These are phyloP conservation scores for Gadopsis marmoratus DNA, from an alignment of 2,797 vertebrate genomes.

Conservation along the genomic window DNA sequence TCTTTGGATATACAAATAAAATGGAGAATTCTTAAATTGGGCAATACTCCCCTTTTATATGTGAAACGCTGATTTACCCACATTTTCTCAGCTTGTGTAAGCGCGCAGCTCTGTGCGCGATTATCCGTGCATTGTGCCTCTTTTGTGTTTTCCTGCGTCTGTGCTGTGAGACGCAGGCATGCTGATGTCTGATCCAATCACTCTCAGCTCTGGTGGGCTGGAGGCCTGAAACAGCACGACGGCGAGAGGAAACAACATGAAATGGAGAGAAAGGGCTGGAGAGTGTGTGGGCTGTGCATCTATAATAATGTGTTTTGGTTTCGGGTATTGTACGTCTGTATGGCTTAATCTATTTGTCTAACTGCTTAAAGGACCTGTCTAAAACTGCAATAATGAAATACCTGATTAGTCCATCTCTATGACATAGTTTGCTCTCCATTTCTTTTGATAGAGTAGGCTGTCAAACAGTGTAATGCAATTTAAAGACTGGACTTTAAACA, in stretches of 20 bases:
- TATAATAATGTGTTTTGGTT: conserved; percentile 39
- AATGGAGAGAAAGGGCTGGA: conserved; percentile 25
- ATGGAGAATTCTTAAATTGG: conserved; percentile 16
- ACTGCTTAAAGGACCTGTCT: conserved; percentile 16
- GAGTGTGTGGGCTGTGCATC: conserved; percentile 53
- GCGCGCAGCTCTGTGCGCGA: conserved; percentile 12
- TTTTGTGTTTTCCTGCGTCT: conserved; percentile 56
- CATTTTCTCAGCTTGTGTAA: conserved; percentile 23
- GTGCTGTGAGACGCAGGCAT: conserved; percentile 59
- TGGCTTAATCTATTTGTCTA: conserved; percentile 1
- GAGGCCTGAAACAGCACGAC: conserved; percentile 57
- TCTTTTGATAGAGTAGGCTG: not conserved
- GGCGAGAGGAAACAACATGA: conserved; percentile 36
- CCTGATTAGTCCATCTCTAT: conserved; percentile 15
- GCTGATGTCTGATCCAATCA: conserved; percentile 75
- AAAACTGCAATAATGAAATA: conserved; percentile 24
- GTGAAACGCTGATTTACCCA: conserved; percentile 37
- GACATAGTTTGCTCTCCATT: not conserved
- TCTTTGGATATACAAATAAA: conserved; percentile 38
- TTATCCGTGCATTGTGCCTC: conserved; percentile 45
- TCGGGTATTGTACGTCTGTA: conserved; percentile 17
- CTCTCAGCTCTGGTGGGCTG: conserved; percentile 64
- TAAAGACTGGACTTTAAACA: not conserved
- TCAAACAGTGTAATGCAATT: not conserved
- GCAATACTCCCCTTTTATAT: conserved; percentile 38